Base-by-base conservation (phyloP, 2,113 vertebrate species). In the Anhinga anhinga region DNA sequence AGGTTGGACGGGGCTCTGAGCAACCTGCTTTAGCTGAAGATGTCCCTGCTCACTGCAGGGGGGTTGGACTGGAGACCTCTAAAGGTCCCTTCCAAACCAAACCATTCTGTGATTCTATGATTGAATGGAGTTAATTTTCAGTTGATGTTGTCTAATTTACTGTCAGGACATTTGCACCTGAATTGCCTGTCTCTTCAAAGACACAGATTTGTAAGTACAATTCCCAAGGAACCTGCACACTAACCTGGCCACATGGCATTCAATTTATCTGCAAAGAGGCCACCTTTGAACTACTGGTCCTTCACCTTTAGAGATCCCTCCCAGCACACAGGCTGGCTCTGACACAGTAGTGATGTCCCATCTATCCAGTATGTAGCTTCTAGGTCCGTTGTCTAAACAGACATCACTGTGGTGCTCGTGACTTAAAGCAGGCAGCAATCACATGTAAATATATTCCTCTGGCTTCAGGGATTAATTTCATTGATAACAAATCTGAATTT, bases 401-500 rank as follows among this genome's bases (percentile, higher is more conserved):
- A 44, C 62, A 76, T 18, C 44, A 26, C 56, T 62, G 71, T 18
- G 23, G 45, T 76, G 62, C 9, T 94, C 11, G 1, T 45, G 88
- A 32, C 77, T 80, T 61, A 17, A 42, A 80, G 88, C 80, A 84
- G 63, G 65, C 77, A 82, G 88, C 52, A 89, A 82, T 79, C 62
- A 32, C n/a, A 86, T 77, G 71, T 13, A 95, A 94, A 95, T 74
- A 61, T 30, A 90, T 70, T 88, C 82, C 79, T 88, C 79, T 88
- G 71, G 89, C 85, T 95, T 73, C 67, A 73, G 91, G 78, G 84
- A 70, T 82, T 82, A 17, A 34, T 86, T 90, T 91, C 30, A 58
- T 77, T 88, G 90, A 77, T 94, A 96, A 88, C 29, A 83, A 82
- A 87, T 91, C 53, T 73, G 89, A 76, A 86, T 87, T 96, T 95